These are phyloP conservation scores for Dasysyrphus tricinctus DNA, from an alignment of 2,888 invertebrate genomes.

Conservation along the genomic window DNA sequence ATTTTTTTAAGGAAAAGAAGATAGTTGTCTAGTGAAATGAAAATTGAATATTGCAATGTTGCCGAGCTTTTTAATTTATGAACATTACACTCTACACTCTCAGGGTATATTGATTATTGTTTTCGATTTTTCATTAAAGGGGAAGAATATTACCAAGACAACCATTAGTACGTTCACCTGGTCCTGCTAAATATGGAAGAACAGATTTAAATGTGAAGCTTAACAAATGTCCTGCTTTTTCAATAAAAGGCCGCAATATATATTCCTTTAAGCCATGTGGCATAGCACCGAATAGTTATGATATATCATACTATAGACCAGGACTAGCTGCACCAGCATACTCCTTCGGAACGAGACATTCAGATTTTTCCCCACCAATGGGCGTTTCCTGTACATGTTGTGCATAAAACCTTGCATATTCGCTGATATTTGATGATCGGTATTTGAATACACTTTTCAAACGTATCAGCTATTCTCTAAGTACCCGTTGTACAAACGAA, in stretches of 20 bases:
- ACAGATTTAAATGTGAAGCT: slow-evolving; percentile 77
- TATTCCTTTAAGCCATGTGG: slow-evolving; percentile 68
- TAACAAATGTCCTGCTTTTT: slow-evolving; percentile 78
- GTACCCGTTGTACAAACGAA: too few species aligned
- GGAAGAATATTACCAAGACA: slow-evolving; percentile 64
- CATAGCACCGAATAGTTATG: slow-evolving; percentile 81
- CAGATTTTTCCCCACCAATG: slow-evolving; percentile 81
- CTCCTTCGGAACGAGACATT: slow-evolving; percentile 81
- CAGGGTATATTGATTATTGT: neutral
- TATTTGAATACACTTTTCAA: too few species aligned
- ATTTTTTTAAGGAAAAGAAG: too few species aligned
- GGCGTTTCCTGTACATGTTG: slow-evolving; percentile 79
- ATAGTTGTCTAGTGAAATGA: too few species aligned
- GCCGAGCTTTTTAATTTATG: slow-evolving; percentile 42
- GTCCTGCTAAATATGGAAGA: slow-evolving; percentile 81
- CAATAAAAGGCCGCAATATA: slow-evolving; percentile 77
- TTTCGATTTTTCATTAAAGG: slow-evolving; percentile 74
- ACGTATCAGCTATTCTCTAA: too few species aligned
- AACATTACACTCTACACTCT: neutral
- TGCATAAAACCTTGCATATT: too few species aligned
- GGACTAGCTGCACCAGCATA: slow-evolving; percentile 79
- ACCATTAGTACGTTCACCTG: slow-evolving; percentile 78
- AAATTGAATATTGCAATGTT: too few species aligned
- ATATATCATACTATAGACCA: slow-evolving; percentile 80
- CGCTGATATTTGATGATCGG: too few species aligned